Base-by-base conservation (phyloP, 2,113 vertebrate genomes). In the Pituophis catenifer region DNA sequence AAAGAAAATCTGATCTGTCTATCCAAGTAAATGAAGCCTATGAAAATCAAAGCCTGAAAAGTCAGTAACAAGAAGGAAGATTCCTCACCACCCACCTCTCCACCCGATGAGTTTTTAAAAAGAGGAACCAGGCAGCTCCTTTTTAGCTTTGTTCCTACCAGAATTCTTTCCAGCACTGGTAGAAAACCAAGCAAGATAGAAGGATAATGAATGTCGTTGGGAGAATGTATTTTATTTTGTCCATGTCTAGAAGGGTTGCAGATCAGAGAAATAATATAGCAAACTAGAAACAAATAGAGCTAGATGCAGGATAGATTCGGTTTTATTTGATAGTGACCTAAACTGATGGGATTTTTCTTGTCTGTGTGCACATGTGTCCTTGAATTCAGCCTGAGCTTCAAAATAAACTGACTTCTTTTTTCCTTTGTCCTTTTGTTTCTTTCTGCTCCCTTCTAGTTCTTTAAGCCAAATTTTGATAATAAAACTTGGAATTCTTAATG, bases 171-270 rank as follows among this genome's bases (percentile, higher is more conserved):
- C 62, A 12, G 65, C n/a, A n/a, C 29, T 75, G 5, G 13, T 17
- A 13, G 65, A 33, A 75, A 75, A 70, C 12, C 62, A n/a, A 65
- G 62, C 26, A 70, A 33, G 13, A 15, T 15, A 70, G 26, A 15
- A 33, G 65, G 54, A 95, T 11, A 26, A 97, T 2, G 93, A 93
- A 97, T 86, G 88, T 0, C 0, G 65, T 93, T 86, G 97, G 19
- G 88, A 97, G 88, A 93, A 96, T 0, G 38, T 23, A 65, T 86
- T 95, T 97, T 94, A 96, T 96, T 94, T 97, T 97, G 92, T 17
- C 48, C 96, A 94, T 93, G 86, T 53, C 11, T 33, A 85, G 81
- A 93, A 59, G 65, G 65, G 29, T 70, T 70, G 29, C 29, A 33
- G 29, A 70, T 70, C 65, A 70, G 13, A 33, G 65, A 75, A 75